A percentile compares a stretch with the other conserved stretches of the same genome.
phyloP scores from a whole-genome alignment of 2,888 invertebrate species.

The Catocala nupta region DNA sequence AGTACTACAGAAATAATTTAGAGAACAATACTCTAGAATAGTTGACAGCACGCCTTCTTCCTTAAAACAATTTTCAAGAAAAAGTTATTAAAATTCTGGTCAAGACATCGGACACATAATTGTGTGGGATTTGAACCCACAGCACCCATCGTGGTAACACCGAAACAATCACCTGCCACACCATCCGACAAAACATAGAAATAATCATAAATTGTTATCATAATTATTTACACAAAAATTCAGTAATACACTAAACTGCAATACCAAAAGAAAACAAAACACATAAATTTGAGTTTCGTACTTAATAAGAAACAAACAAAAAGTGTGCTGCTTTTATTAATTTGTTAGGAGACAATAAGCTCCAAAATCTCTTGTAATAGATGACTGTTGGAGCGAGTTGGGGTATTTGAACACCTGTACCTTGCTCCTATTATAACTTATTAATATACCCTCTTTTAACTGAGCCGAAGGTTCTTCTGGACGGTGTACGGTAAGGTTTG shows the following conservation, averaged over 20 bases:
- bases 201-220: not conserved
- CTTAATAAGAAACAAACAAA: slow-evolving; percentile 71
- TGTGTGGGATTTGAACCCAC: no score
- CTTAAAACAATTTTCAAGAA: no score
- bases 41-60: no score
- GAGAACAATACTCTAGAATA: no score
- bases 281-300: slow-evolving; percentile 64
- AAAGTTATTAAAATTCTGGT: no score
- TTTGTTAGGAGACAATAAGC: slow-evolving; percentile 72
- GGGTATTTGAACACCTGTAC: slow-evolving; percentile 66
- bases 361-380: slow-evolving; percentile 66
- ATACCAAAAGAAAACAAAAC: slow-evolving; percentile 21
- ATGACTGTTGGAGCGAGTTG: slow-evolving; percentile 69
- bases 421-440: slow-evolving; percentile 51
- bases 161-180: no score
- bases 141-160: no score
- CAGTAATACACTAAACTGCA: slow-evolving; percentile 17
- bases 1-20: no score
- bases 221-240: slow-evolving; percentile 19
- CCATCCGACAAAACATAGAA: no score
- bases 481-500: not conserved
- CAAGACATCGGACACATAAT: no score
- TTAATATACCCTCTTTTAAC: slow-evolving; percentile 44
- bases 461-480: slow-evolving; percentile 5
- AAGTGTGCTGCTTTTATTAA: slow-evolving; percentile 71